Evolutionary conservation across 30 jellyfish, hydroid and myxozoan species (phyloP).

Genomic region (Pseudorhiza aurosa): DNA sequence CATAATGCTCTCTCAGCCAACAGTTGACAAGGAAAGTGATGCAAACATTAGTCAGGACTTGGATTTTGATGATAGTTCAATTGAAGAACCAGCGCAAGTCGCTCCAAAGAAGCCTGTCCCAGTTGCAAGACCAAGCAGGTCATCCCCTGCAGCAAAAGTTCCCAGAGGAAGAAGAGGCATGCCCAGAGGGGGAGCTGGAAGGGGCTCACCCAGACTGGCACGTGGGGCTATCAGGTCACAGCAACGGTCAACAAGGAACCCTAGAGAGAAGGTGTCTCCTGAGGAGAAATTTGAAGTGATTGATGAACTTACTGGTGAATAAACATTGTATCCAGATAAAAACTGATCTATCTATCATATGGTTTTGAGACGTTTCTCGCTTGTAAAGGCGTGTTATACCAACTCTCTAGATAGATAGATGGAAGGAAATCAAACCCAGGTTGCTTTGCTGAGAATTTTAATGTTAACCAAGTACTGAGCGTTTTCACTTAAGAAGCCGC

Average conservation of each 20-base stretch:
- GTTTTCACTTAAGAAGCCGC: too few relatives aligned
- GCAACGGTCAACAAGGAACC: conserved; percentile 13
- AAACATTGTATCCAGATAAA: too few relatives aligned
- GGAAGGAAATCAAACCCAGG: too few relatives aligned
- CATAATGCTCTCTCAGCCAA: conserved; percentile 55
- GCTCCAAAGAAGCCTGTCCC: conserved; percentile 13
- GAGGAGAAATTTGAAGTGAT: conserved; percentile 52
- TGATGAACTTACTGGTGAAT: conserved; percentile 56
- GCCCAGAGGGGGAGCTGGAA: conserved; percentile 32
- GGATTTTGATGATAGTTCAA: neutral
- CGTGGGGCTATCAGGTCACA: conserved; percentile 42
- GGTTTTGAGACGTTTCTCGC: too few relatives aligned
- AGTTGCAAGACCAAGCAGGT: neutral
- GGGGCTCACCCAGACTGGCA: conserved; percentile 5
- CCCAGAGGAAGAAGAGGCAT: conserved; percentile 8
- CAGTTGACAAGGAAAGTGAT: conserved; percentile 34
- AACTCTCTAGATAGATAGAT: too few relatives aligned
- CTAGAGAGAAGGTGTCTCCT: neutral
- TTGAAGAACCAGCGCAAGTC: neutral
- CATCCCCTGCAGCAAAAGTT: neutral
- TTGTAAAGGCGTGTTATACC: too few relatives aligned
- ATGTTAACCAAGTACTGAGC: too few relatives aligned
- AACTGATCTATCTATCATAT: too few relatives aligned
- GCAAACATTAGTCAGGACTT: neutral
- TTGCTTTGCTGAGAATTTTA: too few relatives aligned